Evolutionary conservation across 1,140 invertebrate species (phyloP), one percentile per base, ranked within the genome.

Genomic region (Tetramorium alpestre): DNA sequence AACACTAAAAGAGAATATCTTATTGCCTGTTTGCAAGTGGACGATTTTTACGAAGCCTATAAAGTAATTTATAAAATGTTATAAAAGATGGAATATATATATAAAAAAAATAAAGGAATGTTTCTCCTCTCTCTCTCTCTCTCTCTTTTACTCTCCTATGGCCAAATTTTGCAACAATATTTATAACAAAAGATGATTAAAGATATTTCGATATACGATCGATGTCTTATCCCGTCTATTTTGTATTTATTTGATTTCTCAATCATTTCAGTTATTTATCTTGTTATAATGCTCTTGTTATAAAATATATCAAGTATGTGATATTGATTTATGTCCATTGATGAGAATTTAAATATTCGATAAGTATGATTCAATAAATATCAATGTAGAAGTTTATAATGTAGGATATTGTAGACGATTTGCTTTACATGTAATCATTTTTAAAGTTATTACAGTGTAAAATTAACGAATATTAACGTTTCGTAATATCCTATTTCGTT

Each of bases 1-100:
- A 44, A 67, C 62, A 77, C 47, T 49, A 89, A 51, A 88, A 44
- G 60, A 89, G 58, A 88, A 89, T 88, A 88, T 60, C 51, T 92
- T 73, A 85, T 86, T 78, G 75, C 41, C 60, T 86, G 28, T 87
- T 87, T 69, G 58, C 33, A 51, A 16, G 72, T 41, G 80, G 47
- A 67, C 13, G 73, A 89, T 44, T 82, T 90, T 88, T 90, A 90
- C 56, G 62, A 87, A 85, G 85, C 56, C 54, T 82, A 41, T 77
- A 78, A 65, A 87, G 22, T 54, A 86, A 65, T 86, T 77, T 80
- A 72, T 62, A 89, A 62, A 85, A 60, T 82, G 25, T 58, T 89
- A 87, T 62, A 89, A 78, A 81, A 49, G 58, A 87, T 84, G 84
- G 51, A 82, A 87, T 69, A 47, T 86, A 64, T 70, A 69, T n/a